These are phyloP conservation scores for Malacoctenus gilli DNA, from an alignment of 2,797 vertebrate genomes.

Conservation along the genomic window DNA sequence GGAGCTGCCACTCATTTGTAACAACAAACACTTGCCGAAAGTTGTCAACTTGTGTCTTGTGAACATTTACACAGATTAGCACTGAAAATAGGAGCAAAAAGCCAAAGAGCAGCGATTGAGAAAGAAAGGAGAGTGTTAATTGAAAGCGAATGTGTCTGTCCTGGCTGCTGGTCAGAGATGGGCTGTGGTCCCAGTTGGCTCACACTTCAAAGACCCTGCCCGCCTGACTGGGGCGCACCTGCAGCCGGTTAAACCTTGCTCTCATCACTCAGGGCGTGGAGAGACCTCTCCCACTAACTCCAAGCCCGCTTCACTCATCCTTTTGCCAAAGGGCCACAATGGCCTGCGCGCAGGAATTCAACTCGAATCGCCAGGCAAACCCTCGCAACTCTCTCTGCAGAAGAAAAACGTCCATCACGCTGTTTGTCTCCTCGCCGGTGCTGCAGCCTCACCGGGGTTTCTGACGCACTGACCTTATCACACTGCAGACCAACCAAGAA, in stretches of 20 bases:
- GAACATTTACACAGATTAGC: slow-evolving; percentile 13
- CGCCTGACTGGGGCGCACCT: slow-evolving; percentile 79
- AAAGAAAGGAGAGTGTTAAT: slow-evolving; percentile 73
- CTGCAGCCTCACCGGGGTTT: slow-evolving; percentile 21
- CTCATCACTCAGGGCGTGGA: slow-evolving; percentile 81
- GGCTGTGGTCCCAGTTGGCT: slow-evolving; percentile 82
- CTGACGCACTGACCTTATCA: too few relatives aligned
- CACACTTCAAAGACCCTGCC: slow-evolving; percentile 80
- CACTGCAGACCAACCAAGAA: too few relatives aligned
- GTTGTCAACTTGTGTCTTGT: slow-evolving; percentile 14
- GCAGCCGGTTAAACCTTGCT: slow-evolving; percentile 83
- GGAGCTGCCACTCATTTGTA: slow-evolving; percentile 9
- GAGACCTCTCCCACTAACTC: slow-evolving; percentile 65
- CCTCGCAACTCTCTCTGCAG: slow-evolving; percentile 31
- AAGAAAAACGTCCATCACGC: slow-evolving; percentile 29
- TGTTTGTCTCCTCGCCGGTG: slow-evolving; percentile 18
- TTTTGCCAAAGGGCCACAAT: slow-evolving; percentile 56
- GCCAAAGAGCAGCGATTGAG: slow-evolving; percentile 43
- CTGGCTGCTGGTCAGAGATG: slow-evolving; percentile 77
- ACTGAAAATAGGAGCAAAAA: slow-evolving; percentile 44
- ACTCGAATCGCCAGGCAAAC: slow-evolving; percentile 47
- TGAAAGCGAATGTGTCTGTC: slow-evolving; percentile 81
- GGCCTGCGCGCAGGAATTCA: slow-evolving; percentile 54
- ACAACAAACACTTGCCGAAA: not conserved
- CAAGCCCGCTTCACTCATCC: slow-evolving; percentile 46